A percentile compares a stretch with the other conserved stretches of the same genome.
phyloP scores from a whole-genome alignment of 2,113 vertebrate species.

The Diphyllodes magnificus region DNA sequence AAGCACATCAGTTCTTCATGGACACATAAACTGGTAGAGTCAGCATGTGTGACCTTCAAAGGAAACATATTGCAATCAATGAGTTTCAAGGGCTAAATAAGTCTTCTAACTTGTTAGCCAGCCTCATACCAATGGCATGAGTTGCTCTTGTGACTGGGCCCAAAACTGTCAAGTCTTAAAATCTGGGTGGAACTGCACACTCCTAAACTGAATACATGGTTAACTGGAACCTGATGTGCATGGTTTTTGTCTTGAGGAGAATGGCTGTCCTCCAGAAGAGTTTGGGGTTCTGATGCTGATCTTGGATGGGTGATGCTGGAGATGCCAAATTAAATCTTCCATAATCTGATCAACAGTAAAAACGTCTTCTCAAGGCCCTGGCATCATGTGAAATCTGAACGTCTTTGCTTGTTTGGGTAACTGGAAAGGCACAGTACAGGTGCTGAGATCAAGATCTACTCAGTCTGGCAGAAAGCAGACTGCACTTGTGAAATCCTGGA shows the following conservation, averaged over 20 bases:
- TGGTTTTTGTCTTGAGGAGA: not conserved
- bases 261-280: not conserved
- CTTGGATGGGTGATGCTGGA: not conserved
- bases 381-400: not conserved
- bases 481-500: not conserved
- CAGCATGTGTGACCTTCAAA: not conserved
- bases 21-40: not conserved
- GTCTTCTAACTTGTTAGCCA: not conserved
- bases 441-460: not conserved
- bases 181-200: not conserved
- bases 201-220: not conserved
- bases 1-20: not conserved
- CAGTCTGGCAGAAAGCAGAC: not conserved
- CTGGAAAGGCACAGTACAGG: not conserved
- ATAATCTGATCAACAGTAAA: not conserved
- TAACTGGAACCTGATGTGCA: not conserved
- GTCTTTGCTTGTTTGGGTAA: not conserved
- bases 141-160: not conserved
- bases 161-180: not conserved
- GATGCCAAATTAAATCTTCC: not conserved
- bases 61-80: not conserved
- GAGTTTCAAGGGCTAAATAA: not conserved
- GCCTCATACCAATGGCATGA: not conserved
- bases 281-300: not conserved
- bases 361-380: not conserved